Percentiles rank a stretch among this genome's conserved stretches.
These are phyloP conservation scores for Anolis apletophallus DNA, from an alignment of 2,797 vertebrate genomes.

Conservation along the genomic window DNA sequence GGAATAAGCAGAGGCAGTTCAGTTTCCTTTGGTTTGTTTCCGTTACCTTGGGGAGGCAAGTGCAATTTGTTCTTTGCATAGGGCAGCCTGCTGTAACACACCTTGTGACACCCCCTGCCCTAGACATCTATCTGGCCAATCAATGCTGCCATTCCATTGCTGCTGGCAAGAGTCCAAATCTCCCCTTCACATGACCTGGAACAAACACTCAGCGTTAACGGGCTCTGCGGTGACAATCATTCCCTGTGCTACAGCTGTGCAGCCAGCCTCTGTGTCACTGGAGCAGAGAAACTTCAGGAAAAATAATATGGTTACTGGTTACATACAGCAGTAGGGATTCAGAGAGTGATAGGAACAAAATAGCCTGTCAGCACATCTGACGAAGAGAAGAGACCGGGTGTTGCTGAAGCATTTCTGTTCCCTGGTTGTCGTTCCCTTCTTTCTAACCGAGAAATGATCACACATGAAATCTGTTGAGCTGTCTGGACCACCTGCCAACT, in stretches of 20 bases:
- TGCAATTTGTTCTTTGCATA: constrained; percentile 30
- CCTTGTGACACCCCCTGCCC: constrained; percentile 13
- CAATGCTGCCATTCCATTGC: neutral
- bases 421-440: neutral
- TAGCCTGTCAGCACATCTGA: constrained; percentile 14
- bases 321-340: neutral
- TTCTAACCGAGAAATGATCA: neutral
- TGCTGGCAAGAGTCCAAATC: constrained; percentile 21
- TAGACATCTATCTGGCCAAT: constrained; percentile 18
- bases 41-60: neutral
- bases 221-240: constrained; percentile 13
- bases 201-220: constrained; percentile 28
- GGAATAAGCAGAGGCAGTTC: neutral
- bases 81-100: neutral
- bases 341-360: constrained; percentile 38
- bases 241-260: neutral
- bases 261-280: neutral
- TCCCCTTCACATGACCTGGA: constrained; percentile 22
- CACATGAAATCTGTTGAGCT: neutral
- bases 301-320: neutral
- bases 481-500: neutral
- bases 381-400: constrained; percentile 23
- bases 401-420: constrained; percentile 14
- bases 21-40: constrained; percentile 6
- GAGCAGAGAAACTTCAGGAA: constrained; percentile 25